These are phyloP conservation scores for Thunnus maccoyii DNA, from an alignment of 2,113 vertebrate species.

Conservation along the genomic window DNA sequence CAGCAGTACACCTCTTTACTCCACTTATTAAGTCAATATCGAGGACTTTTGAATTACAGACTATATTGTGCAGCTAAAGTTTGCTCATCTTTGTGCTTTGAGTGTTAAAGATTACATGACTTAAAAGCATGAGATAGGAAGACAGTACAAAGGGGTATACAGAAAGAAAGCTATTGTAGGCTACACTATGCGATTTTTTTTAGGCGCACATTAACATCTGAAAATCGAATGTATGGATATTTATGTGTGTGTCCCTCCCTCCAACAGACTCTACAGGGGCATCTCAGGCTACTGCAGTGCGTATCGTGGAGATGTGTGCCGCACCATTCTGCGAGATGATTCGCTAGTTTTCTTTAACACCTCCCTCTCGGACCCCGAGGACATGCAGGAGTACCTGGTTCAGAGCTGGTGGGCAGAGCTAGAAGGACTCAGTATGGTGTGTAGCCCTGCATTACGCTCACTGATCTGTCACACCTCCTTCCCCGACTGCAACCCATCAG, in stretches of 20 bases:
- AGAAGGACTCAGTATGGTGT: conserved; percentile 87
- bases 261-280: conserved; percentile 89
- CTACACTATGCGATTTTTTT: no score
- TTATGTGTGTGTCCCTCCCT: conserved; percentile 2
- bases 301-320: conserved; percentile 93
- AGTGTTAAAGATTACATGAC: no score
- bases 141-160: no score
- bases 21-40: no score
- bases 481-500: conserved; percentile 92
- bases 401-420: conserved; percentile 90
- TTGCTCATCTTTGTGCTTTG: no score
- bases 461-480: conserved; percentile 93
- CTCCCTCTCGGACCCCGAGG: conserved; percentile 91
- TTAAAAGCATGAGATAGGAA: no score
- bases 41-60: no score
- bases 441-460: conserved; percentile 88
- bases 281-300: conserved; percentile 91
- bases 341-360: conserved; percentile 95
- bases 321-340: conserved; percentile 82
- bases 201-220: background rate
- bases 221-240: background rate
- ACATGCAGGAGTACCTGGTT: conserved; percentile 91
- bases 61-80: no score
- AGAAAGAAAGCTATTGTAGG: no score
- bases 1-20: no score